phyloP scores from a whole-genome alignment of 1,140 invertebrate species.

The Stenopsyche tienmushanensis region DNA sequence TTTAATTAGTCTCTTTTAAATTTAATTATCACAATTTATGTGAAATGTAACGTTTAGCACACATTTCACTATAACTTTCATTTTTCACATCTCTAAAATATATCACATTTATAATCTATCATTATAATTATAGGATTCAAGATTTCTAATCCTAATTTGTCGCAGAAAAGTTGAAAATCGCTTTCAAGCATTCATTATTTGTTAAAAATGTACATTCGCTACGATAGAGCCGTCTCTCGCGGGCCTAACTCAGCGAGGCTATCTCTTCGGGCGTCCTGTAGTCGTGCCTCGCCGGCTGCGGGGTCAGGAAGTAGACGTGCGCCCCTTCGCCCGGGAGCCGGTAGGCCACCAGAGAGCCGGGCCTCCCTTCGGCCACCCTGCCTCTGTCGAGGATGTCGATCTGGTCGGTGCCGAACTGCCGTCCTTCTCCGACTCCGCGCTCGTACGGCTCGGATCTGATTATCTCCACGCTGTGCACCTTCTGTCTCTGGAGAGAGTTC shows the following conservation, averaged over 20 bases:
- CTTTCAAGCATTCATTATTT: too few relatives aligned
- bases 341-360: conserved; percentile 65
- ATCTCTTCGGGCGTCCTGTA: conserved; percentile 53
- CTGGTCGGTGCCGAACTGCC: conserved; percentile 30
- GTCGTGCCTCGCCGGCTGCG: conserved; percentile 58
- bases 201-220: too few relatives aligned
- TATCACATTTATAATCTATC: neutral
- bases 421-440: conserved; percentile 21
- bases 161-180: too few relatives aligned
- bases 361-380: conserved; percentile 50
- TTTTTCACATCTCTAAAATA: neutral
- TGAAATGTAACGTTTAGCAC: neutral
- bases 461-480: conserved; percentile 35
- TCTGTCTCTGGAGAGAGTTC: conserved; percentile 19
- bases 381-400: conserved; percentile 27
- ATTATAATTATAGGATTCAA: neutral
- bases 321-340: conserved; percentile 67
- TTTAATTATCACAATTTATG: neutral
- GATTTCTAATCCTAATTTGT: too few relatives aligned
- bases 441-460: conserved; percentile 35
- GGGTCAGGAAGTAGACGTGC: conserved; percentile 76
- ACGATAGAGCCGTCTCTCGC: too few relatives aligned
- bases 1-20: too few relatives aligned
- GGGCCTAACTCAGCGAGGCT: conserved; percentile 46
- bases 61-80: neutral